Evolutionary conservation across 2,888 invertebrate genomes (phyloP), one percentile per base, ranked within the genome.

Genomic region (Epicampocera succincta): DNA sequence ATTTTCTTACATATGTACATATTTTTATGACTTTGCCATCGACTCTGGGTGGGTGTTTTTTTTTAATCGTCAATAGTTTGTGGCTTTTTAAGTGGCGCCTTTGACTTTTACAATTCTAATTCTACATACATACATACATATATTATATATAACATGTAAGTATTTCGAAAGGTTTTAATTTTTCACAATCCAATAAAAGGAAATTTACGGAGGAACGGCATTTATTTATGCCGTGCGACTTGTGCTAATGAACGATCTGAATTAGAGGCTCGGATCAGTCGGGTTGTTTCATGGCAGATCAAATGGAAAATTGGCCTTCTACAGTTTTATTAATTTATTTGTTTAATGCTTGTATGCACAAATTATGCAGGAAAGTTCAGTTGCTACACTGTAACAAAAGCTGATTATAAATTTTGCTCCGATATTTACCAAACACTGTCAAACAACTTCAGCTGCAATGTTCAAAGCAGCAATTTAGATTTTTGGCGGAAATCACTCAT

Each of bases 201-300:
- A 1, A 15, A 46, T 65, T 50, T 46, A 52, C 8, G 46, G 6
- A 21, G 9, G 44, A 29, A 33, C 9, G 1, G 76, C 48, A 78
- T 82, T n/a, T 78, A 82, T 78, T 78, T 78, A 82, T 82, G 78
- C 82, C 78, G 74, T 82, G 71, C 69, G 66, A 60, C 71, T 74
- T 52, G 13, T 44, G 61, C 4, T 11, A 33, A n/a, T 66, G 58
- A 52, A 60, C 21, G 65, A 66, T 46, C 52, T 61, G 61, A 52
- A 40, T 69, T 54, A 46, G 46, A 52, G 72, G 50, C 44, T 63
- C 68, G 54, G 12, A 17, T 0, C 8, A n/a, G 52, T 48, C 48
- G 19, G 46, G 6, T 25, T 25, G 21, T 50, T 40, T 40, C 21
- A 40, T 72, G 17, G 33, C 21, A 56, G 56, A 29, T n/a, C 66